These are phyloP conservation scores for Toxostoma redivivum DNA, from an alignment of 2,113 vertebrate species.

Conservation along the genomic window DNA sequence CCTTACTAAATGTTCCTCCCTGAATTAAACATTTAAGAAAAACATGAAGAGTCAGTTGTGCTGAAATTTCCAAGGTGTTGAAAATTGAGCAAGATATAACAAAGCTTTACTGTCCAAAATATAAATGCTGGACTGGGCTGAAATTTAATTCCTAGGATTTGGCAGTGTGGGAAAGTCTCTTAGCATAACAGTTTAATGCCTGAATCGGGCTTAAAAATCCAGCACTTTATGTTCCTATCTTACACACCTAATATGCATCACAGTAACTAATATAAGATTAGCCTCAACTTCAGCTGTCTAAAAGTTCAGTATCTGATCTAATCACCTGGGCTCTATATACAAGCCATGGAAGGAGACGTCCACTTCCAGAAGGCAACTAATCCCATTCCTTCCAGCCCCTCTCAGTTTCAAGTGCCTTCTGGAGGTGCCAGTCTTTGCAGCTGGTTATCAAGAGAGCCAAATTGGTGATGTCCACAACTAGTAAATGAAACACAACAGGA, in stretches of 20 bases:
- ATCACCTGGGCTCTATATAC: background rate
- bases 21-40: background rate
- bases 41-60: background rate
- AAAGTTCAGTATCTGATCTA: background rate
- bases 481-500: background rate
- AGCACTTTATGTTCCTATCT: background rate
- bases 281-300: background rate
- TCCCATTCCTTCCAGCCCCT: background rate
- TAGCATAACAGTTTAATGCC: background rate
- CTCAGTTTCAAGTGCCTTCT: background rate
- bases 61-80: background rate
- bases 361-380: background rate
- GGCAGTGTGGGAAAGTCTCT: background rate
- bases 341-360: background rate
- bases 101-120: background rate
- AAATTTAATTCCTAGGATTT: background rate
- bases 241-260: background rate
- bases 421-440: background rate
- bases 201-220: background rate
- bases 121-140: background rate
- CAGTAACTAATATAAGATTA: background rate
- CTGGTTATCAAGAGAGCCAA: background rate
- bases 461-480: background rate
- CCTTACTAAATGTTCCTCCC: background rate
- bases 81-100: background rate